Percentiles rank a stretch among this genome's conserved stretches.
phyloP scores from a whole-genome alignment of 2,888 invertebrate species.

The Seira sanloemensis region DNA sequence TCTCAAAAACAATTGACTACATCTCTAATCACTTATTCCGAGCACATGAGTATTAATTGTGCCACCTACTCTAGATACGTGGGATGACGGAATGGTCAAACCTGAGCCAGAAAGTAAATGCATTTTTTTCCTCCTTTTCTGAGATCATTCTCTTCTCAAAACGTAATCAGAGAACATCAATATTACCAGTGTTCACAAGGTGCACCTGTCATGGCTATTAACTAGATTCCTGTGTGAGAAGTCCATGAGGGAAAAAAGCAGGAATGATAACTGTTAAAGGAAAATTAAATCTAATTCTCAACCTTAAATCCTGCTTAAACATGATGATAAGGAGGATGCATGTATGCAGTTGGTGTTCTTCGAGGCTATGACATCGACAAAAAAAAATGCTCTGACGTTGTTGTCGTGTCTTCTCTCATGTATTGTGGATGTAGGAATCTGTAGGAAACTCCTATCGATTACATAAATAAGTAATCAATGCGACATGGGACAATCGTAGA shows the following conservation, averaged over 20 bases:
- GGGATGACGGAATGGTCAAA: neutral
- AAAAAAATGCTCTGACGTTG: neutral
- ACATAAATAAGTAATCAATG: conserved; percentile 31
- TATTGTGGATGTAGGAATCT: too few species aligned
- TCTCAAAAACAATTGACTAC: neutral
- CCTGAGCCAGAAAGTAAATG: neutral
- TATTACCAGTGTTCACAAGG: neutral
- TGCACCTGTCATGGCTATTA: neutral
- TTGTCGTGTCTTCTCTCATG: neutral
- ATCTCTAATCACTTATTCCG: neutral
- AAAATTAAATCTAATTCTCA: conserved; percentile 28
- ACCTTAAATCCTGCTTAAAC: conserved; percentile 56
- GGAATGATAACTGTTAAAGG: neutral
- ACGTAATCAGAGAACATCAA: neutral
- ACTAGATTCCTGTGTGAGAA: conserved; percentile 16
- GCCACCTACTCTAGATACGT: neutral
- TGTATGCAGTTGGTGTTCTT: conserved; percentile 45
- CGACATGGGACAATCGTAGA: conserved; percentile 21
- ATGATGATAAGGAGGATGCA: conserved; percentile 10
- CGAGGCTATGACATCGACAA: neutral
- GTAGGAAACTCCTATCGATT: neutral
- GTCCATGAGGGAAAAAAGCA: conserved; percentile 15
- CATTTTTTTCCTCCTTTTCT: neutral
- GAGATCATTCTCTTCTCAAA: neutral
- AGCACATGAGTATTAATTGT: neutral